Base-by-base conservation (phyloP, 2,797 vertebrate genomes). In the Euphonia xanthogaster region DNA sequence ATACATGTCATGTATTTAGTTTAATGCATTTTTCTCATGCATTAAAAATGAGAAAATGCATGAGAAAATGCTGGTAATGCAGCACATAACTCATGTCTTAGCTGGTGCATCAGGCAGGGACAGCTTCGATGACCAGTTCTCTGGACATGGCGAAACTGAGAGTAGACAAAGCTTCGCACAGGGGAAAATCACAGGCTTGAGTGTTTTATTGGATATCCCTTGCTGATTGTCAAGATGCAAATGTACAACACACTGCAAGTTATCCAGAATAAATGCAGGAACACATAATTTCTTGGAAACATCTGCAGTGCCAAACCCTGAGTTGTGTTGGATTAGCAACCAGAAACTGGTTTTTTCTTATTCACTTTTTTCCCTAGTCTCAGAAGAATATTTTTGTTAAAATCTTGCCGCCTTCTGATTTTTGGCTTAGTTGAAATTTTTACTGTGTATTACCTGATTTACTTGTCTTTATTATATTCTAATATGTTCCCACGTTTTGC, bases 21-120 rank as follows among this genome's bases (percentile, higher is more conserved):
- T 51, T 25, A 10, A 28, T 5, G 7, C 24, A 0, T 44, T 74
- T 54, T 80, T 57, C 25, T 50, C 18, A 2, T 19, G 5, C 48
- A 50, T 50, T 50, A 18, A 30, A 50, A 50, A 50, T 50, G 48
- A 50, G 27, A 28, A 50, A 50, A 17, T 50, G 16, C 48, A 50
- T 50, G 48, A 50, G 48, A 50, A 30, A 50, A 50, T 28, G 27
- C 16, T 74, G 4, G 22, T 62, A 23, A 2, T 5, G 2, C 35
- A 22, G 17, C 8, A 8, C 2, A 0, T 57, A 40, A 18, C 17
- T 66, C 8, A 0, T 12, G 5, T 30, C 28, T 55, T 67, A 40
- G 53, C 6, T 19, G n/a, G 25, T 54, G 48, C 51, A 7, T 37
- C 47, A 31, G 28, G 27, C 35, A 33, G 37, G 73, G 12, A 23